Conservation (phyloP, 2,888 invertebrate species). For the Eristalinus sepulchralis region DNA sequence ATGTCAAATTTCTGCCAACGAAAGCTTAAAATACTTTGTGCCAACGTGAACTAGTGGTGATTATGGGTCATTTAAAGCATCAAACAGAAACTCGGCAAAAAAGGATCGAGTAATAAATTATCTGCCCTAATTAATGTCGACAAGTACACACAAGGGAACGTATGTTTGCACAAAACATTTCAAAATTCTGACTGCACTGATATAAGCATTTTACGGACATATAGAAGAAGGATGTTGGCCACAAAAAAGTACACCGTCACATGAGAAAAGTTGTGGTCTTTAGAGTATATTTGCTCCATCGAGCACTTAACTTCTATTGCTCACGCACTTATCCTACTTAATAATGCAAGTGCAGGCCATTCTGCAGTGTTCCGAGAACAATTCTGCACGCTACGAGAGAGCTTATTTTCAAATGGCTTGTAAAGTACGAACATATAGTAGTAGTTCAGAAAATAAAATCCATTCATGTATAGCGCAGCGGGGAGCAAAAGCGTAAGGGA, state of each 20-base stretch:
- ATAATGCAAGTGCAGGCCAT: constrained; percentile 14
- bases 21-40: too few species aligned
- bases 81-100: not conserved
- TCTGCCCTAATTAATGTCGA: not conserved
- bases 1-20: too few species aligned
- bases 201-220: not conserved
- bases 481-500: not conserved
- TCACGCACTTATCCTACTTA: not conserved
- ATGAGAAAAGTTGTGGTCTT: not conserved
- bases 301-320: constrained; percentile 20
- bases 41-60: too few species aligned
- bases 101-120: not conserved
- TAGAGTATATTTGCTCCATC: not conserved
- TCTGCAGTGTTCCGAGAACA: not conserved
- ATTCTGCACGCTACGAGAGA: constrained; percentile 1
- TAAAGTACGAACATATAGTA: not conserved
- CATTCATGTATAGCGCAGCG: not conserved
- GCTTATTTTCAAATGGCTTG: not conserved
- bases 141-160: not conserved
- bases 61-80: too few species aligned
- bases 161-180: not conserved
- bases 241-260: not conserved
- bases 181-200: not conserved
- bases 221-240: not conserved
- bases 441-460: not conserved